A percentile compares a stretch with the other conserved stretches of the same genome.
Conservation (phyloP, 2,113 vertebrate species). For the Eidolon helvum region DNA sequence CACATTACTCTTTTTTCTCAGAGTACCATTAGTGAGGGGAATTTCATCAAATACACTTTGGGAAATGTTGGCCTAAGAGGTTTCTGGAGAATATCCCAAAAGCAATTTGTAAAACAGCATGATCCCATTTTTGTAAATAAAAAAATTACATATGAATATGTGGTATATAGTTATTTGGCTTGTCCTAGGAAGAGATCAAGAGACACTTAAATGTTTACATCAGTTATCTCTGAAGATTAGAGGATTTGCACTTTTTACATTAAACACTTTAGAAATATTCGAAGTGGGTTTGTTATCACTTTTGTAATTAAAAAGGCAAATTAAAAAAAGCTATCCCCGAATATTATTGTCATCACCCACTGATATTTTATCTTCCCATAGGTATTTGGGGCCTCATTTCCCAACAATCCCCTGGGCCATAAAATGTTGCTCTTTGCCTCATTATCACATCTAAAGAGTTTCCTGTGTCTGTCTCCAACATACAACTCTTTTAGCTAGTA, state of each 20-base stretch:
- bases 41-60: constrained; percentile 37
- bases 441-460: not conserved
- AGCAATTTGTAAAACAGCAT: constrained; percentile 34
- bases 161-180: not conserved
- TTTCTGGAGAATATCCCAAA: constrained; percentile 48
- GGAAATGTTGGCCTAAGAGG: constrained; percentile 27
- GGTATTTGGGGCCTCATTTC: not conserved
- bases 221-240: not conserved
- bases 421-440: not conserved
- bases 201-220: constrained; percentile 1
- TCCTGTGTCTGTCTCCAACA: not conserved
- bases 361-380: not conserved
- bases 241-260: not conserved
- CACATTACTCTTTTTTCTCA: constrained; percentile 3
- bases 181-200: not conserved
- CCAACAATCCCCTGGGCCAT: not conserved
- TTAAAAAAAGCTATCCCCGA: not conserved
- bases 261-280: constrained; percentile 25
- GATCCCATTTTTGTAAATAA: constrained; percentile 31
- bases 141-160: not conserved
- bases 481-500: not conserved
- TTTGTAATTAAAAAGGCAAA: constrained; percentile 25
- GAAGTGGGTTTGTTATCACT: not conserved
- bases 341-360: not conserved
- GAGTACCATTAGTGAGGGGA: constrained; percentile 30